Percentiles rank a stretch among this genome's conserved stretches.
These are phyloP conservation scores for Erebia epiphron DNA, from an alignment of 2,888 invertebrate genomes.

Conservation along the genomic window DNA sequence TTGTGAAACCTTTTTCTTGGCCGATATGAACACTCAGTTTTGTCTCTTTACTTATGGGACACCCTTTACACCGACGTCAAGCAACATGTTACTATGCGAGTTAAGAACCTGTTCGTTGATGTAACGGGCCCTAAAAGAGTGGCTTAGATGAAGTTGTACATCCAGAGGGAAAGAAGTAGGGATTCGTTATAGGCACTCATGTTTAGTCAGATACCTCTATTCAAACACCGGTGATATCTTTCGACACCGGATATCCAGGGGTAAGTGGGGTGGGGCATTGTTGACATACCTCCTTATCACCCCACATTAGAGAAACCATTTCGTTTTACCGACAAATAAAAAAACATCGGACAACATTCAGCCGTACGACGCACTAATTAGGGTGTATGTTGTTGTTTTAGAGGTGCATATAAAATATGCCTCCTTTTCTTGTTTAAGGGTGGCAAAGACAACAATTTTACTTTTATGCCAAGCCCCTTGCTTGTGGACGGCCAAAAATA, in stretches of 20 bases:
- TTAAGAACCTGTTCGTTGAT: too few relatives aligned
- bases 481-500: slow-evolving; percentile 29
- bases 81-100: too few relatives aligned
- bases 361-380: background rate
- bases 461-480: slow-evolving; percentile 25
- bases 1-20: too few relatives aligned
- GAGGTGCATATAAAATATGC: slow-evolving; percentile 1
- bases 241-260: slow-evolving; percentile 64
- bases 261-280: slow-evolving; percentile 55
- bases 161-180: background rate
- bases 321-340: slow-evolving; percentile 13
- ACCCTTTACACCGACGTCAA: too few relatives aligned
- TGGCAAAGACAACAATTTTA: slow-evolving; percentile 38
- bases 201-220: slow-evolving; percentile 19
- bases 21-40: too few relatives aligned
- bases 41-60: too few relatives aligned
- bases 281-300: slow-evolving; percentile 69
- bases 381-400: background rate
- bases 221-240: slow-evolving; percentile 34
- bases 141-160: too few relatives aligned
- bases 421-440: slow-evolving; percentile 31
- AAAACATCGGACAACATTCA: slow-evolving; percentile 2
- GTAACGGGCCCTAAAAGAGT: too few relatives aligned
- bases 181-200: background rate
- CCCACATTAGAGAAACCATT: slow-evolving; percentile 43